These are phyloP conservation scores for Mus spicilegus DNA, from an alignment of 2,113 vertebrate species.

Conservation along the genomic window DNA sequence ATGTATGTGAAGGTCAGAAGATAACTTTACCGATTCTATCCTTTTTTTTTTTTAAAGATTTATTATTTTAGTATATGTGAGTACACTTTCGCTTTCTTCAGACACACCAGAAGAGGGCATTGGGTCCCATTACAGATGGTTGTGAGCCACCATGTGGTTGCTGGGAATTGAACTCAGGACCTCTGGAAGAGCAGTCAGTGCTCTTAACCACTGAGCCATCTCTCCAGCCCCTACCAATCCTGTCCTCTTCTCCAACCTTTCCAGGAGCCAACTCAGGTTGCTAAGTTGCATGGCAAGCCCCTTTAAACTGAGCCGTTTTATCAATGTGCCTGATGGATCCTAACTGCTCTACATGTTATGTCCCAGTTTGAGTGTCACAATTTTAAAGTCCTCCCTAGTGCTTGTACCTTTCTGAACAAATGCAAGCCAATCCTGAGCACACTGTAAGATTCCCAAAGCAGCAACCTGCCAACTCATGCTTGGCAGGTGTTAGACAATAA, in stretches of 20 bases:
- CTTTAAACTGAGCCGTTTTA: neutral
- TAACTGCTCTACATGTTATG: neutral
- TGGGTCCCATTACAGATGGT: too few species aligned
- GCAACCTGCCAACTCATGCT: neutral
- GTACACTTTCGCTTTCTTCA: too few species aligned
- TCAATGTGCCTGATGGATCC: too few species aligned
- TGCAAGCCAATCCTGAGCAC: neutral
- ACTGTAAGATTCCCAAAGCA: neutral
- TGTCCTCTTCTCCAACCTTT: neutral
- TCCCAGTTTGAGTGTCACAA: neutral
- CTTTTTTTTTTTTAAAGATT: too few species aligned
- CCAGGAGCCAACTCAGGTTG: neutral
- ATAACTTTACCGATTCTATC: neutral
- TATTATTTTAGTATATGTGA: too few species aligned
- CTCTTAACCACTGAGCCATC: too few species aligned
- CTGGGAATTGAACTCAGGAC: too few species aligned
- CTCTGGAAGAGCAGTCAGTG: too few species aligned
- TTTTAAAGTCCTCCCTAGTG: slow-evolving; percentile 27
- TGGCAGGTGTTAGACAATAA: neutral
- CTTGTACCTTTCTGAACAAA: neutral
- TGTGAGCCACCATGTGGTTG: too few species aligned
- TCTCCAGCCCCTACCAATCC: too few species aligned
- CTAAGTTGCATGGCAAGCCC: neutral
- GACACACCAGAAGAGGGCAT: too few species aligned
- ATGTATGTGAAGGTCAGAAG: neutral